These are phyloP conservation scores for Ostrea denselamellosa DNA, from an alignment of 1,140 invertebrate genomes.

Conservation along the genomic window DNA sequence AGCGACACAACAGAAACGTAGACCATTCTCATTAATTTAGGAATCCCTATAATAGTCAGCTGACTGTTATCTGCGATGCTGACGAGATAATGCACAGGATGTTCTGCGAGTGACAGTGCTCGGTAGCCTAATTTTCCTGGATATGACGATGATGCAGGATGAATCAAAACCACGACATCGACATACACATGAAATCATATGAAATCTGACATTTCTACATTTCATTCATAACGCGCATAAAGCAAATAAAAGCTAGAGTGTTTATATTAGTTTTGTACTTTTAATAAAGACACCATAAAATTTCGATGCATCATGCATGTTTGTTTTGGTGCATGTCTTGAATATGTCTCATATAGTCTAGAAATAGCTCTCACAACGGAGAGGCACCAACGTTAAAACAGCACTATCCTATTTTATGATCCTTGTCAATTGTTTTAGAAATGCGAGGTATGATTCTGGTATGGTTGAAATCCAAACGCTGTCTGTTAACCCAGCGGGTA, in stretches of 20 bases:
- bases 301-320: not conserved
- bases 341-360: not conserved
- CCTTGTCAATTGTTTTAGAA: not conserved
- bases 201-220: not conserved
- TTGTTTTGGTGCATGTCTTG: not conserved
- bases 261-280: not conserved
- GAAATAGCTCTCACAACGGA: not conserved
- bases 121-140: not conserved
- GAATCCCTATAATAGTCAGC: not conserved
- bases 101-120: not conserved
- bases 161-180: not conserved
- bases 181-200: not conserved
- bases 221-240: not conserved
- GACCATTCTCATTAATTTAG: not conserved
- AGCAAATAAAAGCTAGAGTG: no score
- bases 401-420: not conserved
- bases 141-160: not conserved
- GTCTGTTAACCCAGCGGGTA: not conserved
- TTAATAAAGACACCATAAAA: not conserved
- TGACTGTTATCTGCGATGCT: not conserved
- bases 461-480: not conserved
- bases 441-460: not conserved
- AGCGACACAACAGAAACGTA: no score
- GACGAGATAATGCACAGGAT: not conserved
- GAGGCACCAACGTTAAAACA: not conserved